phyloP scores from a whole-genome alignment of 2,113 vertebrate species.

The Nymphicus hollandicus region DNA sequence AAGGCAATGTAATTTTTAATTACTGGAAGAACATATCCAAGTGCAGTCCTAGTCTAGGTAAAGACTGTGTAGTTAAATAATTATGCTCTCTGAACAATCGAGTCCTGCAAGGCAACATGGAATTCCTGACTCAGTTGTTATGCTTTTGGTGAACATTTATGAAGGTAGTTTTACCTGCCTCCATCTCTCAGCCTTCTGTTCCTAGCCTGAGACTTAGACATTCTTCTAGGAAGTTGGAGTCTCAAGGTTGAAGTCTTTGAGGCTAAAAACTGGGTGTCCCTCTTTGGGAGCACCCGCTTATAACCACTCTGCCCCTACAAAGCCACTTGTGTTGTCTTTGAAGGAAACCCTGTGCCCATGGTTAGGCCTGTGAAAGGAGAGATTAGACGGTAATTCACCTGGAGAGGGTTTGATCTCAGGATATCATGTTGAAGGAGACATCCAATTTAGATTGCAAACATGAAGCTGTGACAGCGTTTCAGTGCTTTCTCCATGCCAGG shows the following conservation, averaged over 20 bases:
- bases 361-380: background rate
- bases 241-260: background rate
- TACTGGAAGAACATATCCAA: background rate
- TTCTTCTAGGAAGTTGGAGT: background rate
- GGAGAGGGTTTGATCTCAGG: background rate
- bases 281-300: background rate
- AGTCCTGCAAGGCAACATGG: background rate
- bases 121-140: background rate
- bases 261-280: background rate
- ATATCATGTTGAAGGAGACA: background rate
- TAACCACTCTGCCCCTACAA: background rate
- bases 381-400: background rate
- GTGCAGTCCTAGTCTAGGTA: rapidly evolving
- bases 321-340: background rate
- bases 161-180: background rate
- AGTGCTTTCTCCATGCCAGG: background rate
- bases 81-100: background rate
- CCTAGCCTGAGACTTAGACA: background rate
- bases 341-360: background rate
- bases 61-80: background rate
- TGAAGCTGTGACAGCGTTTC: background rate
- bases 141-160: background rate
- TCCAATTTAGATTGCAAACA: background rate
- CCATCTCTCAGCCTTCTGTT: background rate
- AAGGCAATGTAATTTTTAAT: background rate